Evolutionary conservation across 2,888 invertebrate genomes (phyloP), one percentile per base, ranked within the genome.

Genomic region (Amaurobius ferox): DNA sequence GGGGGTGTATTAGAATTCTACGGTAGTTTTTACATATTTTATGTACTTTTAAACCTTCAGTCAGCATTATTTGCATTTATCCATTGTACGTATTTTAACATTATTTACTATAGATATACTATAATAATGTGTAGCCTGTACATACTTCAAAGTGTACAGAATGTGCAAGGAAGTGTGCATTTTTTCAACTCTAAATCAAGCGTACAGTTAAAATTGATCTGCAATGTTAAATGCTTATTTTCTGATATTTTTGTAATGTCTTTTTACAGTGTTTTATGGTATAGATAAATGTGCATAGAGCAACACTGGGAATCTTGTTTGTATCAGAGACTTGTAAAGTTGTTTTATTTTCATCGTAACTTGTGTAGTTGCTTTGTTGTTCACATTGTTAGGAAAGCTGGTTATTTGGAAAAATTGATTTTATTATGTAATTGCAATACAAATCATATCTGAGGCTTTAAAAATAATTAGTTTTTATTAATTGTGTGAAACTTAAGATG

Each of bases 191-290:
- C 23, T 80, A 73, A 73, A 74, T 77, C 76, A 66, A 77, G 83
- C 64, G 23, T 55, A 81, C 64, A 71, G 55, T 80, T 55, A 80
- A 71, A 76, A 66, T 71, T 83, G 66, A 77, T 83, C 83, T 77
- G 71, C 83, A 77, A 77, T 83, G 76, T 76, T 78, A 77, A 85
- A 85, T 83, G 83, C 83, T 85, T 85, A 85, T 85, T 85, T 85
- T 85, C 77, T 77, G 61, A 78, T 85, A 85, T 85, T 85, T 85
- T 85, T 85, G 77, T 85, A 85, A 55, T 77, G 83, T 85, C 83
- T 85, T 85, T 83, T 85, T 85, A 85, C 77, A 71, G 67, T 85
- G 83, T 85, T 85, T 85, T 85, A 85, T 85, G 72, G 67, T 79
- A 44, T 61, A 76, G 64, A 64, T 83, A 44, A 77, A 48, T 85